Base-by-base conservation (phyloP, 1,140 invertebrate species). In the Micrasema minimum region DNA sequence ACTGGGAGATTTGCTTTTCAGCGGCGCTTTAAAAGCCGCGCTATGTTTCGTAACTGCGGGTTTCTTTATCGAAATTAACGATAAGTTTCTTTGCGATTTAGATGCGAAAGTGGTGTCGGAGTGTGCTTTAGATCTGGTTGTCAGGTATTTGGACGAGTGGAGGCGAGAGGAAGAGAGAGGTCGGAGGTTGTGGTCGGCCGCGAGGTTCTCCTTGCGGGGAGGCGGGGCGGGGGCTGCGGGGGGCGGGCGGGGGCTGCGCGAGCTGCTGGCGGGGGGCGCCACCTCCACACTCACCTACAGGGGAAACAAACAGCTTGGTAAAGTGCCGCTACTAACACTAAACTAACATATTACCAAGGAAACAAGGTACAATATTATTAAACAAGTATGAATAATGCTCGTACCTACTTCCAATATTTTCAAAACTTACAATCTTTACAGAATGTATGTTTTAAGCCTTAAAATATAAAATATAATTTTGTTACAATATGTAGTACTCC, bases 11-110 rank as follows among this genome's bases (percentile, higher is more conserved):
- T 61, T 57, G 26, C 41, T 72, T 38, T 59, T 45, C 10, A 51
- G 46, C 12, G 66, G 59, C 10, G 48, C 41, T 22, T 69, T 72
- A n/a, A n/a, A n/a, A n/a, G n/a, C n/a, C n/a, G n/a, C n/a, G 4
- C 55, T 37, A 16, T 66, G 73, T 38, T 72, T 72, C 14, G 59
- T 23, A 5, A 55, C 41, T 6, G 66, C 20, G 1, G 73, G 59
- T 51, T 75, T 75, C 48, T 72, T 75, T 7, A 75, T 75, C 10
- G 72, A 64, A 35, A 71, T 68, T 2, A 72, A 41, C 10, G 73
- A 75, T 10, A 75, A 66, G 65, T 75, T 75, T 22, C 73, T 43
- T 38, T 65, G 69, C 26, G 69, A 7, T 51, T 75, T 69, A 26
- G 48, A 45, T 2, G 31, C 3, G 50, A 38, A 35, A 2, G 69